Percentiles rank a stretch among this genome's conserved stretches.
These are phyloP conservation scores for Garrulus glandarius DNA, from an alignment of 2,797 vertebrate genomes.

Conservation along the genomic window DNA sequence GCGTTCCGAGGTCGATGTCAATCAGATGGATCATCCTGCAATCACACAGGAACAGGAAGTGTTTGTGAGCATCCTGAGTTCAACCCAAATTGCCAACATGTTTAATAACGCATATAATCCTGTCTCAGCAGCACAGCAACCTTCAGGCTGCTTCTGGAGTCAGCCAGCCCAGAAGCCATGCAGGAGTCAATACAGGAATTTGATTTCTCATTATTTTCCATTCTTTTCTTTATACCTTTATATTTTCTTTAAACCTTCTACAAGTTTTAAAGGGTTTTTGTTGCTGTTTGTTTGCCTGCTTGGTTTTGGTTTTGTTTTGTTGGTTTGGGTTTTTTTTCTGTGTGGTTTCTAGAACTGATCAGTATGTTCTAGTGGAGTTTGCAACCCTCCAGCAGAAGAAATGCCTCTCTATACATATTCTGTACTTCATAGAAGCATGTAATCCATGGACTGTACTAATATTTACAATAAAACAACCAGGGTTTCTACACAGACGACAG, in stretches of 20 bases:
- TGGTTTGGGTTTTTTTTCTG: not conserved
- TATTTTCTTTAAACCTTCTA: not conserved
- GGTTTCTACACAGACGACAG: not conserved
- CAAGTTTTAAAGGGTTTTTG: not conserved
- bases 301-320: not conserved
- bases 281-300: not conserved
- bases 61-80: not conserved
- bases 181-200: not conserved
- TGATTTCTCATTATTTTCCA: not conserved
- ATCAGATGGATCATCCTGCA: not conserved
- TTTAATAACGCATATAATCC: not conserved
- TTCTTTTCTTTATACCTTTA: not conserved
- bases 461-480: not conserved
- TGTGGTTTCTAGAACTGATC: not conserved
- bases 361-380: not conserved
- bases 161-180: not conserved
- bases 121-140: not conserved
- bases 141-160: not conserved
- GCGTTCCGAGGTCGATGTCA: accelerated
- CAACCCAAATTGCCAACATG: not conserved
- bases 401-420: not conserved
- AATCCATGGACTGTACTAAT: not conserved
- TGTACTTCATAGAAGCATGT: not conserved
- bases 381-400: not conserved
- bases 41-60: not conserved